phyloP scores from a whole-genome alignment of 2,797 vertebrate species.

The Thaleichthys pacificus region DNA sequence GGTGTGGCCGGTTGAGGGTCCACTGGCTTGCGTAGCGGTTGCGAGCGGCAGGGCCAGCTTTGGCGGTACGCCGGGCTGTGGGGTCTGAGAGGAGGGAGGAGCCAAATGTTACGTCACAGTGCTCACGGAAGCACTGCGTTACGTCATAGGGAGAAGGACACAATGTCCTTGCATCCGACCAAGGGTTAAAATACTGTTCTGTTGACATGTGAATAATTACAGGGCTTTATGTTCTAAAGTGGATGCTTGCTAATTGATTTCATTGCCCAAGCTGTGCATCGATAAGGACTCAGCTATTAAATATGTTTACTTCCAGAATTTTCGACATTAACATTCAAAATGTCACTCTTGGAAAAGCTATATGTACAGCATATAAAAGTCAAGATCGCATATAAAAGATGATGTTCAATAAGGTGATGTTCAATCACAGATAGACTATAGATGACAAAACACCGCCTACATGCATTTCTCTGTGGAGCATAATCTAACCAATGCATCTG shows the following conservation, averaged over 20 bases:
- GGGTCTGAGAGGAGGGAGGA: constrained; percentile 78
- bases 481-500: not conserved
- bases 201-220: not conserved
- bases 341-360: no score
- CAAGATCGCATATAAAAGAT: no score
- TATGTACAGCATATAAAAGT: not conserved
- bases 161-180: not conserved
- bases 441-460: not conserved
- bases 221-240: no score
- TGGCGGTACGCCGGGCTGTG: constrained; percentile 91
- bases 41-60: constrained; percentile 88
- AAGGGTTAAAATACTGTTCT: not conserved
- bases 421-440: no score
- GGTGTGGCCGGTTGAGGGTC: constrained; percentile 96
- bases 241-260: no score
- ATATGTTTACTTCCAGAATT: no score
- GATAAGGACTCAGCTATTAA: not conserved
- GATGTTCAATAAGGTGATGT: no score
- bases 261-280: not conserved
- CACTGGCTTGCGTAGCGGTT: constrained; percentile 98
- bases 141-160: not conserved
- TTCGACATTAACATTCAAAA: no score
- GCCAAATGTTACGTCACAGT: not conserved
- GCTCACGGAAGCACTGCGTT: not conserved
- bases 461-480: not conserved